Conservation (phyloP, 1,140 invertebrate species). For the Adelges cooleyi region DNA sequence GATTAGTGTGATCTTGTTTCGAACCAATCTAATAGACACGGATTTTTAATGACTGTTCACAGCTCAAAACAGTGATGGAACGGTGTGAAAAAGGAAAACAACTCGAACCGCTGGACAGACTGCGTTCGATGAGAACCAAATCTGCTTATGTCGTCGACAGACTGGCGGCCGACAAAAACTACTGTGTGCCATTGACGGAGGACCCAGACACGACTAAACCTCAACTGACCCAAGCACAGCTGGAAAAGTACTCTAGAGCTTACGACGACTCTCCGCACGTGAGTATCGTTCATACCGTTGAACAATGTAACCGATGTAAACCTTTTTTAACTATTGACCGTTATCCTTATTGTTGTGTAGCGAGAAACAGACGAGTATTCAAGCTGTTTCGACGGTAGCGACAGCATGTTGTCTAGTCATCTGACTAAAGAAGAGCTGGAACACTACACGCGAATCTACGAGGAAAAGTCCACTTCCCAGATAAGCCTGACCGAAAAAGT, state of each 20-base stretch:
- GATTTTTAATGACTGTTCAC: constrained; percentile 33
- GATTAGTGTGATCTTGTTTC: constrained; percentile 9
- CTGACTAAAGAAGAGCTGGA: constrained; percentile 56
- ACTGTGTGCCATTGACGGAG: constrained; percentile 53
- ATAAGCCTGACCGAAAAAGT: not conserved
- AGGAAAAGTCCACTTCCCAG: constrained; percentile 38
- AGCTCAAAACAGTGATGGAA: constrained; percentile 64
- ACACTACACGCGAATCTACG: constrained; percentile 50
- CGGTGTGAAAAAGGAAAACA: constrained; percentile 55
- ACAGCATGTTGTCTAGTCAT: constrained; percentile 33
- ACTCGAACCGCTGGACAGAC: constrained; percentile 48
- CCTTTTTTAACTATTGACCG: not conserved
- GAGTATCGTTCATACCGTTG: no score
- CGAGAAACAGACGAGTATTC: constrained; percentile 31
- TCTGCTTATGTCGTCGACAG: constrained; percentile 44
- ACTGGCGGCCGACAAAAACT: constrained; percentile 54
- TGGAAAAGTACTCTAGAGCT: constrained; percentile 56
- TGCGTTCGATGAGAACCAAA: constrained; percentile 32
- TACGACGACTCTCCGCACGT: constrained; percentile 43
- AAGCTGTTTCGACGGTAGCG: constrained; percentile 42
- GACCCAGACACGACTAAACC: constrained; percentile 36
- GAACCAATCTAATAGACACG: no score
- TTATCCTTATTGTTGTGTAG: constrained; percentile 16
- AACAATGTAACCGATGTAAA: not conserved
- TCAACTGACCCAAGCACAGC: constrained; percentile 49